phyloP scores from a whole-genome alignment of 2,113 vertebrate genomes.

The Bagarius yarrelli region DNA sequence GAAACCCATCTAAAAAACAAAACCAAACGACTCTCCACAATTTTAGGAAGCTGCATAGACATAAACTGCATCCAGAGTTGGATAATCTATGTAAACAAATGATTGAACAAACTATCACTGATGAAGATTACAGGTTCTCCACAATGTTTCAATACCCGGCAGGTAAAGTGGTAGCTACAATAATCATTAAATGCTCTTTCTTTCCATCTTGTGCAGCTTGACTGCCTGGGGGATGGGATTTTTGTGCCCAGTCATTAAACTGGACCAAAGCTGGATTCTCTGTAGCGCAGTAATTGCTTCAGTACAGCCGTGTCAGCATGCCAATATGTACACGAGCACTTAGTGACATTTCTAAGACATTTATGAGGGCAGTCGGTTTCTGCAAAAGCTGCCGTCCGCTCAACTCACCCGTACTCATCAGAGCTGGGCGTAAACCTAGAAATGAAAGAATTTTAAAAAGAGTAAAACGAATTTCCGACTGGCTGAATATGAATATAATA shows the following conservation, averaged over 20 bases:
- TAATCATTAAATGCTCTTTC: neutral
- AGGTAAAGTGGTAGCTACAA: neutral
- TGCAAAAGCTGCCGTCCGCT: neutral
- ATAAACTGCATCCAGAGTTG: neutral
- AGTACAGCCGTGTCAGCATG: constrained; percentile 17
- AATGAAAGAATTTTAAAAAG: neutral
- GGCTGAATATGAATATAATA: no score
- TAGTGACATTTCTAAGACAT: constrained; percentile 43
- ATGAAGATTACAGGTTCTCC: neutral
- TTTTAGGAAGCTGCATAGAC: neutral
- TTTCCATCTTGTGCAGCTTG: neutral
- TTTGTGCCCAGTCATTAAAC: constrained; percentile 5
- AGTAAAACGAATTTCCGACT: no score
- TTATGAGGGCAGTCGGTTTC: constrained; percentile 17
- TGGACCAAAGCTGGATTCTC: constrained; percentile 9
- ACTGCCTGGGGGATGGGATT: neutral
- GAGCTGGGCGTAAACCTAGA: neutral
- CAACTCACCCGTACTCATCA: neutral
- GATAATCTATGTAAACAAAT: neutral
- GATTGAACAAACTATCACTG: neutral
- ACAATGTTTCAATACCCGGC: neutral
- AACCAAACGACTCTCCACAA: no score
- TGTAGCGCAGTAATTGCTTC: constrained; percentile 3
- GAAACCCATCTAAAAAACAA: neutral
- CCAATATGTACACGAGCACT: constrained; percentile 35